phyloP scores from a whole-genome alignment of 2,888 invertebrate species.

The Rhodophaea formosa region DNA sequence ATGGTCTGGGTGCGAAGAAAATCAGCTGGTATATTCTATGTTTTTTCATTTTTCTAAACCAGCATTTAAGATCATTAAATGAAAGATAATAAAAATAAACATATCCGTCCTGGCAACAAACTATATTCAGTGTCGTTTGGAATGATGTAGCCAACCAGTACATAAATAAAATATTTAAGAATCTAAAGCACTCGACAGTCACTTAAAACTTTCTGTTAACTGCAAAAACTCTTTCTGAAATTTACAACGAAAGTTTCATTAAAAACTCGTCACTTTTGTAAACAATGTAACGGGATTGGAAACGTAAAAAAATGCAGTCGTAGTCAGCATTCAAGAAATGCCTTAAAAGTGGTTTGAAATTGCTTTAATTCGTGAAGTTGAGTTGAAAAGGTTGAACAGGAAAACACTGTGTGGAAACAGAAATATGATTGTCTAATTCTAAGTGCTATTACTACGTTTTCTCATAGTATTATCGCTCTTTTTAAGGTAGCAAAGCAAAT shows the following conservation, averaged over 20 bases:
- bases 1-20: no score
- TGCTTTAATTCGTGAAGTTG: conserved; percentile 15
- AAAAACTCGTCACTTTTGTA: conserved; percentile 1
- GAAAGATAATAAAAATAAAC: no score
- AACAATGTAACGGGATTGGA: conserved; percentile 14
- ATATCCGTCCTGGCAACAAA: no score
- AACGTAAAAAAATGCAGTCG: conserved; percentile 6
- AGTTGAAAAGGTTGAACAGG: conserved; percentile 12
- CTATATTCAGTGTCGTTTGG: no score
- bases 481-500: no score
- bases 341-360: conserved; percentile 11
- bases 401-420: conserved; percentile 11
- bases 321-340: conserved; percentile 13
- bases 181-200: background rate
- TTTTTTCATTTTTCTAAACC: no score
- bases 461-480: background rate
- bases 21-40: no score
- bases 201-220: background rate
- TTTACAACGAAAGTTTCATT: conserved; percentile 2
- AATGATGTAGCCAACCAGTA: no score
- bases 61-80: no score
- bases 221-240: background rate
- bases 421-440: conserved; percentile 18
- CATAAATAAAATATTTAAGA: no score
- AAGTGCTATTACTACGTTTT: no score